phyloP scores from a whole-genome alignment of 2,113 vertebrate species.

The Oostethus manadensis region DNA sequence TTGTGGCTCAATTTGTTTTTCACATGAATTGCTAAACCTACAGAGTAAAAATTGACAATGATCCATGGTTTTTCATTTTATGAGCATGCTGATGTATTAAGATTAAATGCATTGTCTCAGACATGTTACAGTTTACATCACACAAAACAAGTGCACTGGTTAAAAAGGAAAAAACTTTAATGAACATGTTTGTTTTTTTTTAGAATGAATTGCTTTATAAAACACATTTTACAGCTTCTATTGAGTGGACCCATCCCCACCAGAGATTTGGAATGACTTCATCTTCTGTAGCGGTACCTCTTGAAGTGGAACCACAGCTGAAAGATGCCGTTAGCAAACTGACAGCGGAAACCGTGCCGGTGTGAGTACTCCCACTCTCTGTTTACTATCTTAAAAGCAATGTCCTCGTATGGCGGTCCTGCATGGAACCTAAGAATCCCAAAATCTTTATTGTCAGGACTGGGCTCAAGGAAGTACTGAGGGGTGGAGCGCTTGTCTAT shows the following conservation, averaged over 20 bases:
- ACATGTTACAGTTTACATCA: neutral
- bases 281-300: conserved; percentile 91
- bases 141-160: neutral
- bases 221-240: conserved; percentile 10
- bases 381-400: conserved; percentile 95
- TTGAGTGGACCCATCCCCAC: neutral
- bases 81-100: too few relatives aligned
- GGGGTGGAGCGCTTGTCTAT: conserved; percentile 94
- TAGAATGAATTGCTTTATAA: conserved; percentile 17
- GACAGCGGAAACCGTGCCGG: conserved; percentile 95
- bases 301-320: conserved; percentile 99
- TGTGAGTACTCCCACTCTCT: conserved; percentile 97
- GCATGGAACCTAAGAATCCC: conserved; percentile 93
- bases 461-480: conserved; percentile 95
- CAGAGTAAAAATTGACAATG: neutral
- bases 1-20: neutral
- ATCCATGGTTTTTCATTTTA: neutral
- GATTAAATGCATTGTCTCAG: neutral
- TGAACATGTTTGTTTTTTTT: conserved; percentile 21
- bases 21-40: neutral
- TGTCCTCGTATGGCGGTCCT: conserved; percentile 93
- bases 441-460: conserved; percentile 91
- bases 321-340: conserved; percentile 97
- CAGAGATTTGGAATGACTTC: neutral
- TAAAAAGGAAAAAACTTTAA: conserved; percentile 48